Evolutionary conservation across 2,888 invertebrate genomes (phyloP).

Genomic region (Lasioglossum leucozonium): DNA sequence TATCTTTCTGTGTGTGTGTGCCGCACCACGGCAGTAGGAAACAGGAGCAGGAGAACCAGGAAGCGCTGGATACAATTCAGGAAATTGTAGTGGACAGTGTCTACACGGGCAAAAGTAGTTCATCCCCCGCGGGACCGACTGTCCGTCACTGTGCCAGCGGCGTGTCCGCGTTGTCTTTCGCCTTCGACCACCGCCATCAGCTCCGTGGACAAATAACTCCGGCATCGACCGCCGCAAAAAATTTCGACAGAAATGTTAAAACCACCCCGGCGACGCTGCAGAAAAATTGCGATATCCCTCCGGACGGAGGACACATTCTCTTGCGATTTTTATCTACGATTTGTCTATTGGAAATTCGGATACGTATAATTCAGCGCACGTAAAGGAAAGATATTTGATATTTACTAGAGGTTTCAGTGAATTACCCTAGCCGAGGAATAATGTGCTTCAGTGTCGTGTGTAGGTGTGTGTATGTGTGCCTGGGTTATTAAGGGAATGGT

Average conservation of each 20-base stretch:
- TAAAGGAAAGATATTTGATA: background rate
- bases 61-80: conserved; percentile 64
- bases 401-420: background rate
- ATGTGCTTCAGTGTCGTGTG: background rate
- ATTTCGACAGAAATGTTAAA: background rate
- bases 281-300: background rate
- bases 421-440: background rate
- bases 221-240: background rate
- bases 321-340: background rate
- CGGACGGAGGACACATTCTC: background rate
- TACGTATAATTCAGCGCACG: background rate
- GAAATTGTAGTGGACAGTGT: conserved; percentile 70
- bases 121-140: conserved; percentile 48
- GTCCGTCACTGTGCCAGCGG: conserved; percentile 61
- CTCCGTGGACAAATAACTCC: conserved; percentile 30
- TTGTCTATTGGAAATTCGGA: background rate
- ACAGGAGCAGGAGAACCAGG: conserved; percentile 22
- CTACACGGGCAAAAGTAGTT: conserved; percentile 58
- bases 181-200: conserved; percentile 12
- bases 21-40: background rate
- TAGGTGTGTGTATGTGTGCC: no score
- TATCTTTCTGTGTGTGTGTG: background rate
- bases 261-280: background rate
- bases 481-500: conserved; percentile 19
- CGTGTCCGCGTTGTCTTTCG: conserved; percentile 42